Percentiles rank a stretch among this genome's conserved stretches.
phyloP scores from a whole-genome alignment of 2,888 invertebrate genomes.

The Drosophila affinis region DNA sequence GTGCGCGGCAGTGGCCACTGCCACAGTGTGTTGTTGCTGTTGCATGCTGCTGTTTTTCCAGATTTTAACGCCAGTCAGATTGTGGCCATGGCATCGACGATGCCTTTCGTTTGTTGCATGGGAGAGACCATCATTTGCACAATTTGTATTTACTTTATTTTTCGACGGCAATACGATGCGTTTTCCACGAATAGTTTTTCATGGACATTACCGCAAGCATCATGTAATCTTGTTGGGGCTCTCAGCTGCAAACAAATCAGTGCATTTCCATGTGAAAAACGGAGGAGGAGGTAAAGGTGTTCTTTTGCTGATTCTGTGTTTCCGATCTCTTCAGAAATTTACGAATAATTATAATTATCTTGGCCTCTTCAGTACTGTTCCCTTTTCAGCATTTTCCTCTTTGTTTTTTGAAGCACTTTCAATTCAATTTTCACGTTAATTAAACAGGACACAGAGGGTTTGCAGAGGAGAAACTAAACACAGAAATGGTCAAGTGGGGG shows the following conservation, averaged over 20 bases:
- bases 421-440: slow-evolving; percentile 71
- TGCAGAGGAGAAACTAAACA: slow-evolving; percentile 27
- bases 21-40: slow-evolving; percentile 22
- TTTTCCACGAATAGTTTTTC: not conserved
- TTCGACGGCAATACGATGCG: not conserved
- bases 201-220: not conserved
- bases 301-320: too few species aligned
- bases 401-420: slow-evolving; percentile 25
- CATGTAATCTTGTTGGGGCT: too few species aligned
- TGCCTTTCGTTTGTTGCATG: not conserved
- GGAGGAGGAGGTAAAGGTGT: too few species aligned
- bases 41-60: slow-evolving; percentile 29
- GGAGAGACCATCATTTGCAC: not conserved
- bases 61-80: slow-evolving; percentile 54
- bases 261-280: too few species aligned
- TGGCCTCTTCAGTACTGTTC: slow-evolving; percentile 9
- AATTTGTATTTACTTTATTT: not conserved
- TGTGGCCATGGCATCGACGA: slow-evolving; percentile 44
- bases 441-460: slow-evolving; percentile 48
- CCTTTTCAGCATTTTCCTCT: slow-evolving; percentile 16
- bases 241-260: too few species aligned
- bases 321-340: too few species aligned
- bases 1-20: slow-evolving; percentile 17
- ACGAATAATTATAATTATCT: not conserved
- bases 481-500: slow-evolving; percentile 45